Evolutionary conservation across 2,113 vertebrate species (phyloP).

Genomic region (rabbit (Oryctolagus cuniculus)): DNA sequence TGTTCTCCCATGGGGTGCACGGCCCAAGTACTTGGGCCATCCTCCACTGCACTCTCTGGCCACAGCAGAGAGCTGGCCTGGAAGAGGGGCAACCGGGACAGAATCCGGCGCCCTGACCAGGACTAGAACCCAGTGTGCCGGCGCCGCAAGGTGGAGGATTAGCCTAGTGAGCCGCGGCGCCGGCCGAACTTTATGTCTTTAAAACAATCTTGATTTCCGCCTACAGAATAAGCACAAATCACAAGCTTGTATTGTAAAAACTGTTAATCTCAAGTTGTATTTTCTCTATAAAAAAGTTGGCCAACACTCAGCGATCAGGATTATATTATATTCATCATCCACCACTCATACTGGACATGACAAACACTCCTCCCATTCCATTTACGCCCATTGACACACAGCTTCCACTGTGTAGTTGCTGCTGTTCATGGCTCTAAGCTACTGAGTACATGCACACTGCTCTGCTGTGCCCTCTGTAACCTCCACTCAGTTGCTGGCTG

Average conservation of each 20-base stretch:
- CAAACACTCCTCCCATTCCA: slow-evolving; percentile 94
- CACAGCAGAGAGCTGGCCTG: too few relatives aligned
- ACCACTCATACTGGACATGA: slow-evolving; percentile 92
- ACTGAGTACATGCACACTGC: too few relatives aligned
- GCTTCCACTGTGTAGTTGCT: slow-evolving; percentile 96
- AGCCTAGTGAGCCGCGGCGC: too few relatives aligned
- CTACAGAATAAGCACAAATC: slow-evolving; percentile 89
- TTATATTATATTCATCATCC: slow-evolving; percentile 93
- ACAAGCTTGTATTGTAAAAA: slow-evolving; percentile 89
- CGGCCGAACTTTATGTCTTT: slow-evolving; percentile 81
- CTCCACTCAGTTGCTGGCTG: slow-evolving; percentile 95
- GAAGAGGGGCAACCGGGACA: too few relatives aligned
- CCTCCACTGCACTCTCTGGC: too few relatives aligned
- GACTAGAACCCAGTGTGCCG: too few relatives aligned
- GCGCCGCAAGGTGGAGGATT: too few relatives aligned
- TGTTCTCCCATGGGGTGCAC: too few relatives aligned
- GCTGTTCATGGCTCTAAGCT: slow-evolving; percentile 87
- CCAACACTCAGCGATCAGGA: slow-evolving; percentile 86
- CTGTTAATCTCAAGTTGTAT: slow-evolving; percentile 88
- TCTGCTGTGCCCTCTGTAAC: slow-evolving; percentile 88
- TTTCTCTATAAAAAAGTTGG: slow-evolving; percentile 85
- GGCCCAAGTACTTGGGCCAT: too few relatives aligned
- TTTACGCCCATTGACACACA: slow-evolving; percentile 95
- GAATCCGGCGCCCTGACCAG: too few relatives aligned
- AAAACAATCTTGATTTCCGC: slow-evolving; percentile 88